phyloP scores from a whole-genome alignment of 2,113 vertebrate species.

The Halichoeres trimaculatus region DNA sequence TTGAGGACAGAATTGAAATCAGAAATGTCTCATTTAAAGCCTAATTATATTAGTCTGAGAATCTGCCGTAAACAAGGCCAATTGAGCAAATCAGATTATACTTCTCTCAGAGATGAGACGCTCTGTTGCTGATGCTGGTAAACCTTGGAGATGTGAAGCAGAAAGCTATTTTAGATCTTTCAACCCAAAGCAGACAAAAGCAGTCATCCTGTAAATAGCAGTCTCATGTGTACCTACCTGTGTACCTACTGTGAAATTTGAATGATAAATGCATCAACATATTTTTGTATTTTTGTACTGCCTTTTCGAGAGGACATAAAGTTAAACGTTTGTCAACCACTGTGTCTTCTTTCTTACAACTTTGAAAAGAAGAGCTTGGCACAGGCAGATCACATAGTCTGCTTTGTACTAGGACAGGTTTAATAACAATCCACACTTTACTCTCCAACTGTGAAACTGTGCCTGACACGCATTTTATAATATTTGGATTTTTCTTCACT shows the following conservation, averaged over 20 bases:
- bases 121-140: not conserved
- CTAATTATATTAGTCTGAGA: conserved; percentile 69
- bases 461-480: conserved; percentile 20
- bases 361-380: not conserved
- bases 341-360: conserved; percentile 5
- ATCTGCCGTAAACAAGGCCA: conserved; percentile 31
- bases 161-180: conserved; percentile 1
- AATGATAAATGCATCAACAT: conserved; percentile 82
- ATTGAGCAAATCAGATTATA: conserved; percentile 31
- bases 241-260: conserved; percentile 85
- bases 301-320: conserved; percentile 76
- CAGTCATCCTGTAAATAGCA: conserved; percentile 81
- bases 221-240: conserved; percentile 64
- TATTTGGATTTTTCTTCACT: conserved; percentile 43
- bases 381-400: not conserved
- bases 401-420: not conserved
- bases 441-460: conserved; percentile 8
- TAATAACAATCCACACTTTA: not conserved
- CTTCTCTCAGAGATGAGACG: conserved; percentile 13
- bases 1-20: conserved; percentile 41
- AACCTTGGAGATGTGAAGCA: not conserved
- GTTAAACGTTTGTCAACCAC: conserved; percentile 60
- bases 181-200: conserved; percentile 43
- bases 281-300: conserved; percentile 91
- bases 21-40: conserved; percentile 32